Evolutionary conservation across 2,888 invertebrate genomes (phyloP), one percentile per base, ranked within the genome.

Genomic region (Plebejus melissa): DNA sequence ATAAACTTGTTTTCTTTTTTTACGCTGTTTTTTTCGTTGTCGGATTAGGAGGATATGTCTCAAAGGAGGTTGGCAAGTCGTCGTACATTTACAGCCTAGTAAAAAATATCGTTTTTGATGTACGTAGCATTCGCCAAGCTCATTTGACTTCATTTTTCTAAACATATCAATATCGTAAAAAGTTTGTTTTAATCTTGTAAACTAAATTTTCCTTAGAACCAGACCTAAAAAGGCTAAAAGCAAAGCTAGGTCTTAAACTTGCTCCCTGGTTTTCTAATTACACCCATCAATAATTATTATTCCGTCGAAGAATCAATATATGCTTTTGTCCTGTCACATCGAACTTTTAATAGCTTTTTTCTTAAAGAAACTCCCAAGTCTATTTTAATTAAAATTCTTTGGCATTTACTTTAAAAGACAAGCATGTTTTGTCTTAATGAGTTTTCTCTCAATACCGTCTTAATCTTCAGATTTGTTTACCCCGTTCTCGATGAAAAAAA

Each of bases 391-490:
- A 72, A 72, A 72, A 54, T 72, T 72, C 54, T 72, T 72, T 9
- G 54, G 32, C 32, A 54, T 72, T 72, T 72, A 32, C 72, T 72
- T 72, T 72, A 28, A 72, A 50, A 72, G 54, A 72, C 54, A 72
- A 72, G 72, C 72, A 32, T 72, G 72, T 72, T 72, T 72, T 72
- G 72, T 72, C 72, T 72, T 72, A 72, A 72, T 72, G 50, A 72
- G 54, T 72, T 72, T 72, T 54, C 54, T 72, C 72, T 32, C 72
- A 50, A 54, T 32, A 50, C 50, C 72, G 28, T 71, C 71, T 71
- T 71, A 72, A 72, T 72, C 50, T 22, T 32, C 50, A 50, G 50
- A 72, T 72, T 72, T 72, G 72, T 72, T 71, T 54, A 72, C 72
- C 7, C 28, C 32, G 13, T 41, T 46, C 13, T 46, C 28, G 46